Percentiles rank a stretch among this genome's conserved stretches.
Conservation (phyloP, 2,888 invertebrate genomes). For the Lithophane ornitopus region DNA sequence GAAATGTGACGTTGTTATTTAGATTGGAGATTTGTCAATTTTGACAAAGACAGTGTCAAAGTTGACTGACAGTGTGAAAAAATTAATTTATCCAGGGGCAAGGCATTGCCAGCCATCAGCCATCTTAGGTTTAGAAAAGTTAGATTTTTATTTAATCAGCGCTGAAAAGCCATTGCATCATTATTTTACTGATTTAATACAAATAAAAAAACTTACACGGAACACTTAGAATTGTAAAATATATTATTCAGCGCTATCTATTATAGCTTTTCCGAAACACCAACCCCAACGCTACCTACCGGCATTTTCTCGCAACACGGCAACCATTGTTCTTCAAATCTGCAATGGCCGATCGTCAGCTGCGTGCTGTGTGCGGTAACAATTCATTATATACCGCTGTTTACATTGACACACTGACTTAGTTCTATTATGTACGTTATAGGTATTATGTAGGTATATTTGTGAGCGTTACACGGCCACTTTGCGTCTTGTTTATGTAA, state of each 20-base stretch:
- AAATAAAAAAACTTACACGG: background rate
- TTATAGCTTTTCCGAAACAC: background rate
- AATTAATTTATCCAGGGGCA: background rate
- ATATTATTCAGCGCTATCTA: conserved; percentile 32
- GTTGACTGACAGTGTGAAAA: background rate
- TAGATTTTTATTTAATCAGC: background rate
- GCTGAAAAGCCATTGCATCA: background rate
- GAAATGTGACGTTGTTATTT: conserved; percentile 32
- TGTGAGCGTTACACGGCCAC: conserved; percentile 25
- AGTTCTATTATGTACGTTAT: conserved; percentile 39
- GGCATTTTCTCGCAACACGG: conserved; percentile 26
- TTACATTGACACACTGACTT: conserved; percentile 66
- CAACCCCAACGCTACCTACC: conserved; percentile 22
- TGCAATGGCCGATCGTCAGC: conserved; percentile 24
- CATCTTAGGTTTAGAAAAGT: background rate
- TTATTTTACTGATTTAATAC: background rate
- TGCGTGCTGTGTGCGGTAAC: conserved; percentile 46
- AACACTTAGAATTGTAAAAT: background rate
- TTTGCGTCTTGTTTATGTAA: conserved; percentile 16
- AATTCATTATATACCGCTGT: conserved; percentile 45
- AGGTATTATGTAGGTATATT: conserved; percentile 21
- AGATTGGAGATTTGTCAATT: background rate
- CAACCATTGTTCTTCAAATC: conserved; percentile 36
- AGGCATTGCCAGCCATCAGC: background rate
- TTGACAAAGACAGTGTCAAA: conserved; percentile 1